Base-by-base conservation (phyloP, 2,888 invertebrate species). In the Julus scanicus region DNA sequence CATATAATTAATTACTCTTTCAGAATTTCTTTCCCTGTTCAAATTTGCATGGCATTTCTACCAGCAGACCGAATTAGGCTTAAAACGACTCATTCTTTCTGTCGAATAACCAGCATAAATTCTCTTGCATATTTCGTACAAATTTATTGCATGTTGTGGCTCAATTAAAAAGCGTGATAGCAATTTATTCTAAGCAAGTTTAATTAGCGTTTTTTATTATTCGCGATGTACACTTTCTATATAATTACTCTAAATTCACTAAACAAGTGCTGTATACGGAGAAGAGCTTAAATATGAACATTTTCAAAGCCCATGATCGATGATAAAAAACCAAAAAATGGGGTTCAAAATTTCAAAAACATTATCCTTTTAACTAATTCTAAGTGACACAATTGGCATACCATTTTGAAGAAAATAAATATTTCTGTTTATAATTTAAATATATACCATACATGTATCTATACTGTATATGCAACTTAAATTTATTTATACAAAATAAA, bases 121-220 rank as follows among this genome's bases (percentile, higher is more conserved):
- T 29, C 53, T 53, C 53, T 53, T 13, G 71, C 37, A 29, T 80
- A 29, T 80, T 13, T 37, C 80, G 8, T 80, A 13, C 71, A 80
- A 80, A 80, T 80, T 37, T 71, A 71, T 71, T n/a, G 71, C 80
- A 80, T 80, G 29, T 80, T 37, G 80, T 37, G 37, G 37, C 80
- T 80, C 80, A 80, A 37, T 80, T 80, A 80, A 11, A 80, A 80
- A 80, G 80, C 80, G 80, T 80, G 80, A 80, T 37, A 37, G 80
- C 37, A 80, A 80, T 80, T 80, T 80, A 80, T 80, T 80, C 20
- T 11, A 37, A 80, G 80, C 29, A 37, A 37, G 80, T 80, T 80
- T 80, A 80, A 80, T 80, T 80, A 80, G 37, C 80, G 80, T 80
- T 80, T 80, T 80, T 80, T 71, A 71, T 71, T 71, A 37, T 37